Conservation (phyloP, 1,140 invertebrate genomes). For the Drosophila kikkawai region DNA sequence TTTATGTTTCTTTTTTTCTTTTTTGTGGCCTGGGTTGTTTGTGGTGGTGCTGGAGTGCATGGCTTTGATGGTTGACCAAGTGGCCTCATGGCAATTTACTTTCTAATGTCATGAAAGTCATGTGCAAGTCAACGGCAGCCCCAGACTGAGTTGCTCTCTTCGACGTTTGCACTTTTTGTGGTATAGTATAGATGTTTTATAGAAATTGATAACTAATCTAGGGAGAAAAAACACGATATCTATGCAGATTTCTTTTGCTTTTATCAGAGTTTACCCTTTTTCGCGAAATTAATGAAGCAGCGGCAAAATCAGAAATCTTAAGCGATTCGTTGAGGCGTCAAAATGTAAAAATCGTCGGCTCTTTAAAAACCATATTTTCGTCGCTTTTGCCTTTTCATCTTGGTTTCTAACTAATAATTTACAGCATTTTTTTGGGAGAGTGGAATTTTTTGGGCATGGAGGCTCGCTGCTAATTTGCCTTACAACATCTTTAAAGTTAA, state of each 20-base stretch:
- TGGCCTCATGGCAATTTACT: constrained; percentile 83
- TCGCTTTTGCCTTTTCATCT: constrained; percentile 28
- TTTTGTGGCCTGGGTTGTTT: constrained; percentile 10
- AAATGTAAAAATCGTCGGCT: constrained; percentile 54
- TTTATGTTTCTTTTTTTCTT: constrained; percentile 12
- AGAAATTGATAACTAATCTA: constrained; percentile 68
- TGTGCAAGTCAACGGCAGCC: constrained; percentile 70
- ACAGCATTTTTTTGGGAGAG: constrained; percentile 33
- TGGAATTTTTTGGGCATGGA: constrained; percentile 23
- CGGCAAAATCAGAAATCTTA: constrained; percentile 18
- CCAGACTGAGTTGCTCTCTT: constrained; percentile 16
- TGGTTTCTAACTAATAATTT: constrained; percentile 42
- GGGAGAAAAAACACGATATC: constrained; percentile 41
- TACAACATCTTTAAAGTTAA: constrained; percentile 40
- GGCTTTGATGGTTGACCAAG: constrained; percentile 70
- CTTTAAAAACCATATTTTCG: constrained; percentile 57
- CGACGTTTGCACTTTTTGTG: constrained; percentile 17
- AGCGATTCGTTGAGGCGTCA: constrained; percentile 52
- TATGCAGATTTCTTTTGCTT: constrained; percentile 59
- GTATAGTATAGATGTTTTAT: constrained; percentile 45
- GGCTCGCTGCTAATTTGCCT: constrained; percentile 51
- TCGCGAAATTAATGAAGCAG: constrained; percentile 42
- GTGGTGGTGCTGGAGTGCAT: constrained; percentile 47
- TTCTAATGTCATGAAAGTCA: constrained; percentile 82
- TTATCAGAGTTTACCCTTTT: constrained; percentile 20